Evolutionary conservation across 2,113 vertebrate genomes (phyloP).

Genomic region (Gymnarchus niloticus): DNA sequence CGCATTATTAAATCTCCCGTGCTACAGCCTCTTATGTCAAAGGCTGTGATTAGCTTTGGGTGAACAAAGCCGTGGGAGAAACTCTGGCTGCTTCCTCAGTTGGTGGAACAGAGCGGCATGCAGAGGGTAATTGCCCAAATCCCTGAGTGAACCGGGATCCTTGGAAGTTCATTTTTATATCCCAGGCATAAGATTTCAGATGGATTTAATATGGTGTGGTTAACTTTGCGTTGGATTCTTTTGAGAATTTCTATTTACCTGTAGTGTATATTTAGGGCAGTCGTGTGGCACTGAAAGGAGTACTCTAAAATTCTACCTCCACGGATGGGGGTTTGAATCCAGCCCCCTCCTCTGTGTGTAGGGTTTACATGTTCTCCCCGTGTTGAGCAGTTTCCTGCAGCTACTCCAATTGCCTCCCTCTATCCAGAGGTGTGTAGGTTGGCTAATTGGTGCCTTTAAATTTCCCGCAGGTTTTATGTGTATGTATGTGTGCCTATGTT

Average conservation of each 20-base stretch:
- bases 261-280: not conserved
- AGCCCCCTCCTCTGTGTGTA: no score
- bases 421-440: not conserved
- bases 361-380: no score
- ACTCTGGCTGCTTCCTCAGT: not conserved
- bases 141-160: not conserved
- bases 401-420: no score
- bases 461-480: not conserved
- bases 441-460: not conserved
- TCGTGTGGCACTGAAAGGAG: no score
- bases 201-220: not conserved
- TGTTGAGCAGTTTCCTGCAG: no score
- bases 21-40: not conserved
- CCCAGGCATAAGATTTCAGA: not conserved
- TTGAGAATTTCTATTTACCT: not conserved
- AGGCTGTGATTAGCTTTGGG: not conserved
- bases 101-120: not conserved
- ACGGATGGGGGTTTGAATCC: no score
- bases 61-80: not conserved
- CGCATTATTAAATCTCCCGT: not conserved
- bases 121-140: not conserved
- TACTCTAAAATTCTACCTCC: no score
- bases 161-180: not conserved
- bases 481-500: not conserved
- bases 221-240: no score